Percentiles rank a stretch among this genome's conserved stretches.
Evolutionary conservation across 2,113 vertebrate genomes (phyloP).

Genomic region (Siniperca chuatsi): DNA sequence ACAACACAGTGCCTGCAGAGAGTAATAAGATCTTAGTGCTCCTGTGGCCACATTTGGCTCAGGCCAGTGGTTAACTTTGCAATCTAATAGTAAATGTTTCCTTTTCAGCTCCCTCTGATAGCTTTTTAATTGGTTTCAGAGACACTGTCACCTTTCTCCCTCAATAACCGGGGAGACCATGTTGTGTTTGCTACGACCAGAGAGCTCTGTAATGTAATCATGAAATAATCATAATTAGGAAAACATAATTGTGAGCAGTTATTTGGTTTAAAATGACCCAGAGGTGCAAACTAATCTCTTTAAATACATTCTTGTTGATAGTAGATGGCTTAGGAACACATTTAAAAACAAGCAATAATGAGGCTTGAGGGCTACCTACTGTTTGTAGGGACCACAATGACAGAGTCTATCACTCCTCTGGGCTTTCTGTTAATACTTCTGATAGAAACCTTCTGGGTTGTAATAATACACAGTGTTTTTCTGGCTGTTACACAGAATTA

Average conservation of each 20-base stretch:
- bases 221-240: conserved; percentile 77
- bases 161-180: conserved; percentile 49
- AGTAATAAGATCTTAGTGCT: conserved; percentile 61
- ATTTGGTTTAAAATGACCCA: conserved; percentile 73
- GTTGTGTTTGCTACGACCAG: conserved; percentile 44
- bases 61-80: conserved; percentile 70
- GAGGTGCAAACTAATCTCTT: conserved; percentile 64
- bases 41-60: conserved; percentile 53
- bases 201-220: conserved; percentile 68
- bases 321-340: conserved; percentile 31
- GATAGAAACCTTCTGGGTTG: conserved; percentile 31
- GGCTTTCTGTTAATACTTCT: conserved; percentile 27
- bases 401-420: conserved; percentile 22
- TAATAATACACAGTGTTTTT: conserved; percentile 16
- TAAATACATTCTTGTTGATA: conserved; percentile 59
- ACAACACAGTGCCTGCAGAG: conserved; percentile 55
- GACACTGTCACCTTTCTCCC: conserved; percentile 70
- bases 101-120: conserved; percentile 63
- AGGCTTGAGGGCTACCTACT: conserved; percentile 40
- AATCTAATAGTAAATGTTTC: conserved; percentile 74
- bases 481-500: conserved; percentile 37
- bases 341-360: conserved; percentile 54
- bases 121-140: conserved; percentile 79
- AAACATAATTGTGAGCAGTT: conserved; percentile 72
- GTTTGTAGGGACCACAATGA: conserved; percentile 45